phyloP scores from a whole-genome alignment of 2,888 invertebrate genomes.

The Drosophila subquinaria region DNA sequence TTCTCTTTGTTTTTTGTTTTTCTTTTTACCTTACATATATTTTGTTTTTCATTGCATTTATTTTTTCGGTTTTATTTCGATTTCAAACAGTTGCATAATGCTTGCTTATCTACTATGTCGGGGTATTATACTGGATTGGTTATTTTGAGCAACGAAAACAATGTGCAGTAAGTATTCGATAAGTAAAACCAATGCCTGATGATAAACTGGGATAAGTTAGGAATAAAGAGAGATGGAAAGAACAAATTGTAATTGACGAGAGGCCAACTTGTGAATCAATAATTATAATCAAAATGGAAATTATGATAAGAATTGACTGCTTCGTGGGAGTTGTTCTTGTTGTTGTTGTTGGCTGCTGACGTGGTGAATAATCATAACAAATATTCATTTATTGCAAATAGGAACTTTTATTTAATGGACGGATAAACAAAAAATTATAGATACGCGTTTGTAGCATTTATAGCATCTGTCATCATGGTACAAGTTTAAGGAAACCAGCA shows the following conservation, averaged over 20 bases:
- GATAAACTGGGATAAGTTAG: conserved; percentile 1
- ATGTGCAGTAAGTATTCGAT: conserved; percentile 39
- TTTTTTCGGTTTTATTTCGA: conserved; percentile 30
- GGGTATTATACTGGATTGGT: conserved; percentile 45
- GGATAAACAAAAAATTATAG: conserved; percentile 82
- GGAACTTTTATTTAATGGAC: conserved; percentile 82
- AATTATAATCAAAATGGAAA: conserved; percentile 35
- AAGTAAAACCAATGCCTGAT: conserved; percentile 7
- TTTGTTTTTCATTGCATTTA: conserved; percentile 35
- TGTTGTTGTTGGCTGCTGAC: conserved; percentile 44
- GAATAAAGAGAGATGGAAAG: background rate
- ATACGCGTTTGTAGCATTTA: conserved; percentile 26
- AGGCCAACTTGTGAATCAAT: conserved; percentile 34
- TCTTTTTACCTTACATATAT: conserved; percentile 15
- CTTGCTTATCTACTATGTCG: conserved; percentile 61
- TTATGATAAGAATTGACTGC: conserved; percentile 57
- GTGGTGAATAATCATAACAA: conserved; percentile 57
- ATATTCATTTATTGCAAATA: conserved; percentile 79
- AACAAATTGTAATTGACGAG: conserved; percentile 53
- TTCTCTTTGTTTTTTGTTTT: conserved; percentile 33
- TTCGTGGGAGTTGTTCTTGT: conserved; percentile 52
- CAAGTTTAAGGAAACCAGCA: background rate
- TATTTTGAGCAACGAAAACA: conserved; percentile 70
- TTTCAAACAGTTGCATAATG: conserved; percentile 61
- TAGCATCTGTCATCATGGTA: conserved; percentile 11